Conservation (phyloP, 2,113 vertebrate genomes). For the Coracopsis vasa region DNA sequence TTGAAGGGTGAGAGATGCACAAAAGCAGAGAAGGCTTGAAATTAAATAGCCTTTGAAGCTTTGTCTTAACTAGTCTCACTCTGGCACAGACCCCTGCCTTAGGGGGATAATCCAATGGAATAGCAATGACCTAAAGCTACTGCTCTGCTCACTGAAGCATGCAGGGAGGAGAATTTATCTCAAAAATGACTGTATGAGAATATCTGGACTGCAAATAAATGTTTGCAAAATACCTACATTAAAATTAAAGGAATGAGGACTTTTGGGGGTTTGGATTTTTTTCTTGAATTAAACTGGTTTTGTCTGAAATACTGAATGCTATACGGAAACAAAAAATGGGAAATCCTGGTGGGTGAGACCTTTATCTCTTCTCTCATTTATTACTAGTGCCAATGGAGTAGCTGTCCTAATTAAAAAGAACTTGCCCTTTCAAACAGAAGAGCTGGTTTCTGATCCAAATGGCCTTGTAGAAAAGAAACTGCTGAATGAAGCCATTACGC, state of each 20-base stretch:
- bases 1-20: conserved; percentile 22
- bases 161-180: neutral
- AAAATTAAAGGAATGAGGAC: neutral
- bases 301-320: neutral
- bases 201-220: neutral
- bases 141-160: neutral
- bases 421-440: conserved; percentile 56
- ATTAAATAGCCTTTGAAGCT: conserved; percentile 60
- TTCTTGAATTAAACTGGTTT: neutral
- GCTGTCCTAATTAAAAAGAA: conserved; percentile 68
- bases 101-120: conserved; percentile 10
- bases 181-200: neutral
- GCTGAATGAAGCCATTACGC: conserved; percentile 68
- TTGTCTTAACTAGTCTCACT: conserved; percentile 20
- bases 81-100: conserved; percentile 35
- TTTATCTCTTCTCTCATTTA: conserved; percentile 39
- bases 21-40: conserved; percentile 28
- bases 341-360: neutral
- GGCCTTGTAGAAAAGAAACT: conserved; percentile 65
- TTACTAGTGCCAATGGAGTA: conserved; percentile 49
- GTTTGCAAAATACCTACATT: neutral
- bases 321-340: neutral
- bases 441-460: conserved; percentile 63
- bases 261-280: neutral
- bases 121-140: conserved; percentile 41